These are phyloP conservation scores for Kradibia gibbosae DNA, from an alignment of 1,140 invertebrate genomes.

Conservation along the genomic window DNA sequence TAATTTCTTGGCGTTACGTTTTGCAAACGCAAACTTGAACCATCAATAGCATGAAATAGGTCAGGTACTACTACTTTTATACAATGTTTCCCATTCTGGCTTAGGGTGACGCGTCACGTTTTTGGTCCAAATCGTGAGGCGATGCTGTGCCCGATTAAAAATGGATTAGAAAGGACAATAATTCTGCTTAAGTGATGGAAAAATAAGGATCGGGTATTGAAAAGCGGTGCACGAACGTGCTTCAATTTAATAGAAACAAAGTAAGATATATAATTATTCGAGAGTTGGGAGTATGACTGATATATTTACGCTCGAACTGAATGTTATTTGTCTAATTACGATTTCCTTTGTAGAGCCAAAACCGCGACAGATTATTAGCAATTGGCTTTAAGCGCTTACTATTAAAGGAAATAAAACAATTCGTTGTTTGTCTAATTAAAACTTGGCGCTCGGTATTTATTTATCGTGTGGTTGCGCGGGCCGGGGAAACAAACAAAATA, in stretches of 20 bases:
- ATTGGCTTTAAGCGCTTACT: not conserved
- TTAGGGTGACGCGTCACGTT: not conserved
- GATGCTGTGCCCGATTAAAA: not conserved
- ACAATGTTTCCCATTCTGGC: not conserved
- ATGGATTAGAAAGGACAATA: no score
- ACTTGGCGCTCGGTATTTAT: no score
- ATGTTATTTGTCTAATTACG: not conserved
- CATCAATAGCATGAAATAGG: conserved; percentile 34
- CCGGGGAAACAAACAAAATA: no score
- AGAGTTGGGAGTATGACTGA: no score
- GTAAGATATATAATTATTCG: no score
- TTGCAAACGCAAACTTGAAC: not conserved
- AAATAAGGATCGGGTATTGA: no score
- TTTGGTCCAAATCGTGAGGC: no score
- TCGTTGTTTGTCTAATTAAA: not conserved
- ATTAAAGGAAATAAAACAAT: not conserved
- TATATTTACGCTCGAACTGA: no score
- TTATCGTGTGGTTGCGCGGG: no score
- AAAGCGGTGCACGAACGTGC: no score
- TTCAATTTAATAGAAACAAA: no score
- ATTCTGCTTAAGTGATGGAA: no score
- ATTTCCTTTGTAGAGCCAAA: not conserved
- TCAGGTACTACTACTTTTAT: conserved; percentile 19
- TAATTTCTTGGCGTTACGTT: not conserved
- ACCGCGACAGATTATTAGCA: not conserved